Evolutionary conservation across 1,140 invertebrate genomes (phyloP).

Genomic region (Arion vulgaris): DNA sequence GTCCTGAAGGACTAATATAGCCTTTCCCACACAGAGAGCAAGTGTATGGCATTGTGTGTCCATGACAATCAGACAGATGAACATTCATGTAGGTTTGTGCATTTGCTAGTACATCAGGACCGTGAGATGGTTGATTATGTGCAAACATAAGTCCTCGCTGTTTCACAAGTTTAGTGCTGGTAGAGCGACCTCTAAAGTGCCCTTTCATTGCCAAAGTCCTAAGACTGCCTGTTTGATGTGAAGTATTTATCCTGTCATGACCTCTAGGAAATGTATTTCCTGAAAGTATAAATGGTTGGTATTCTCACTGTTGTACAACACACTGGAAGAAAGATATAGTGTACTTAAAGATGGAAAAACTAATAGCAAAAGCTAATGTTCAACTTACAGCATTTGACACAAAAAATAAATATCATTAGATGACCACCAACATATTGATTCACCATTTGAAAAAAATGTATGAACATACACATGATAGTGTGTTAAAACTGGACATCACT

Average conservation of each 20-base stretch:
- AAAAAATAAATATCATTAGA: too few relatives aligned
- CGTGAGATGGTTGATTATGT: not conserved
- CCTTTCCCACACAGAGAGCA: slow-evolving; percentile 33
- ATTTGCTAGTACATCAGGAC: not conserved
- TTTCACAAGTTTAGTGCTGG: not conserved
- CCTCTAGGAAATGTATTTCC: not conserved
- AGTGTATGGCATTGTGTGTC: slow-evolving; percentile 3
- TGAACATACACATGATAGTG: too few relatives aligned
- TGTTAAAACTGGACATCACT: too few relatives aligned
- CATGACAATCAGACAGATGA: not conserved
- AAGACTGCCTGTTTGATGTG: not conserved
- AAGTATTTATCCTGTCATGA: not conserved
- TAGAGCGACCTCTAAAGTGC: not conserved
- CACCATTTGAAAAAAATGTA: too few relatives aligned
- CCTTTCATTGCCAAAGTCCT: not conserved
- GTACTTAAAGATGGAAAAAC: not conserved
- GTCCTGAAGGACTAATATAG: slow-evolving; percentile 12
- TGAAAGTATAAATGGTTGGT: not conserved
- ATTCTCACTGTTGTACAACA: not conserved
- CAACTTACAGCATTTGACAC: too few relatives aligned
- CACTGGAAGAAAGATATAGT: not conserved
- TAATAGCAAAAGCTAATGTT: too few relatives aligned
- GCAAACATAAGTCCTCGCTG: not conserved
- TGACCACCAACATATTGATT: too few relatives aligned
- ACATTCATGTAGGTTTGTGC: not conserved